Evolutionary conservation across 2,113 vertebrate species (phyloP).

Genomic region (Actinemys pallida): DNA sequence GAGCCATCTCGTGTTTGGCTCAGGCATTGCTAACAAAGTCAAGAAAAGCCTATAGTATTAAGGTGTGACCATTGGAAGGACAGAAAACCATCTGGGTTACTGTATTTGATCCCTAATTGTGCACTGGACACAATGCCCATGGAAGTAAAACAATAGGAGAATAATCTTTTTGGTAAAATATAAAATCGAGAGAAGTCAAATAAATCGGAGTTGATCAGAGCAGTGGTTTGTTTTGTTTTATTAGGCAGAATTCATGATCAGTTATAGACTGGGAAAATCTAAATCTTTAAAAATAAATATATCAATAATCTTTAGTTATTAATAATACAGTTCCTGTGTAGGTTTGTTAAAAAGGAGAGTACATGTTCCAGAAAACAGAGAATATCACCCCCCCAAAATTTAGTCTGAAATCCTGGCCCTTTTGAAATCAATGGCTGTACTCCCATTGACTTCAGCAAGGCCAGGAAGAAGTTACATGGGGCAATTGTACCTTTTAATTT

Average conservation of each 20-base stretch:
- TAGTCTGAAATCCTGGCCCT: not conserved
- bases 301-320: not conserved
- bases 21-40: not conserved
- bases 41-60: not conserved
- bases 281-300: not conserved
- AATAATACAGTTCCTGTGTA: not conserved
- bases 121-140: not conserved
- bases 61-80: not conserved
- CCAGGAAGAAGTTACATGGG: not conserved
- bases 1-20: too few relatives aligned
- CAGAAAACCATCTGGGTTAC: not conserved
- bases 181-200: not conserved
- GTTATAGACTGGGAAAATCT: not conserved
- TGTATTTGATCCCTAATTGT: not conserved
- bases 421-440: not conserved
- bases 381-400: not conserved
- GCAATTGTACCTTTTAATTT: not conserved
- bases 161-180: not conserved
- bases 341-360: not conserved
- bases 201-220: not conserved
- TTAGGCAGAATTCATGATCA: not conserved
- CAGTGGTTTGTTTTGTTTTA: not conserved
- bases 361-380: not conserved
- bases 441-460: not conserved
- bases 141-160: not conserved